A percentile compares a stretch with the other conserved stretches of the same genome.
Evolutionary conservation across 30 jellyfish, hydroid and myxozoan species (phyloP).

Genomic region (Turritopsis rubra): DNA sequence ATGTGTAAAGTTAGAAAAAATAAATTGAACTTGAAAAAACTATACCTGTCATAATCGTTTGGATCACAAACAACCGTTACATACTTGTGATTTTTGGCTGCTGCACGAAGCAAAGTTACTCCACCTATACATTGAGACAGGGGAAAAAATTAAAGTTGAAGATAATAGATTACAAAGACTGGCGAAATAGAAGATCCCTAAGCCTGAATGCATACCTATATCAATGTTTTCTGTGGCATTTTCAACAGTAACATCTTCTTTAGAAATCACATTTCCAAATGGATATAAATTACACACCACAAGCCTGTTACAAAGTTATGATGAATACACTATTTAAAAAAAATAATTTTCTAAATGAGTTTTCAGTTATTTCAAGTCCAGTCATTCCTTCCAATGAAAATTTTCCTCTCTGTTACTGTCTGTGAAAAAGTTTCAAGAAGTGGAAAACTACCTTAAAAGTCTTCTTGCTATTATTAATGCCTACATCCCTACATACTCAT

Average conservation of each 20-base stretch:
- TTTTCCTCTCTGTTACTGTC: too few relatives aligned
- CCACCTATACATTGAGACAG: constrained; percentile 48
- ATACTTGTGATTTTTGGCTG: constrained; percentile 78
- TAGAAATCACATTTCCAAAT: constrained; percentile 53
- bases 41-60: constrained; percentile 63
- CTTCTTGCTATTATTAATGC: too few relatives aligned
- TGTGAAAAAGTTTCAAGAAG: too few relatives aligned
- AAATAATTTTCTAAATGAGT: too few relatives aligned
- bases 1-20: too few relatives aligned
- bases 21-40: background rate
- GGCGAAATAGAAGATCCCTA: background rate
- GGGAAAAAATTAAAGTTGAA: background rate
- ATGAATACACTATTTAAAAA: background rate
- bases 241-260: constrained; percentile 59
- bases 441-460: too few relatives aligned
- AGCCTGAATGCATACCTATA: constrained; percentile 35
- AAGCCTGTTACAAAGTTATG: constrained; percentile 25
- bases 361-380: too few relatives aligned
- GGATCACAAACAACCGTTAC: constrained; percentile 87
- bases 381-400: too few relatives aligned
- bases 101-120: constrained; percentile 85
- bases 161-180: background rate
- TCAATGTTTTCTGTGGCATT: constrained; percentile 85
- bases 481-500: background rate
- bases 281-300: constrained; percentile 91